A percentile compares a stretch with the other conserved stretches of the same genome.
These are phyloP conservation scores for Ursus arctos DNA, from an alignment of 2,113 vertebrate species.

Conservation along the genomic window DNA sequence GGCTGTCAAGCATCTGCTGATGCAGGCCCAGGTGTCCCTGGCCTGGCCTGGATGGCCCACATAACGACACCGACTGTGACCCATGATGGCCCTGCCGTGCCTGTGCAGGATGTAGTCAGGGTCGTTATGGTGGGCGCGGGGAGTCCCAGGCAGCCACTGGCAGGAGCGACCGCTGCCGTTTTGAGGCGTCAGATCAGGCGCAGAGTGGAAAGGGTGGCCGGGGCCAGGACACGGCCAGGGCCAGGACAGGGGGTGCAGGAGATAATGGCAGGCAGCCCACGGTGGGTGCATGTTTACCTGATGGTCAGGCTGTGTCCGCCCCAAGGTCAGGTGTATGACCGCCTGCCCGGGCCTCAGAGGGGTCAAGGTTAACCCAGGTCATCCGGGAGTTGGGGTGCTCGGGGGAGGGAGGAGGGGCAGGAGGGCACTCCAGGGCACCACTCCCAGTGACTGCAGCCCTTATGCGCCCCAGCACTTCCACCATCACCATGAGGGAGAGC, in stretches of 20 bases:
- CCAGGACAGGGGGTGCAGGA: neutral
- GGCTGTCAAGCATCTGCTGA: neutral
- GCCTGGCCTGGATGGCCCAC: neutral
- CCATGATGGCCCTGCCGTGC: neutral
- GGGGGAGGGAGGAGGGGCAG: neutral
- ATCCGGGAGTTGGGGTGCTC: neutral
- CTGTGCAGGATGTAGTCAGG: rapidly evolving
- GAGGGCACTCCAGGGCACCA: neutral
- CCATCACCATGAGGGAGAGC: neutral
- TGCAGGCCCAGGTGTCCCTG: neutral
- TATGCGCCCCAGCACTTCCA: rapidly evolving
- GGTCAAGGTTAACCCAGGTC: rapidly evolving
- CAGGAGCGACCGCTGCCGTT: neutral
- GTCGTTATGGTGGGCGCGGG: rapidly evolving
- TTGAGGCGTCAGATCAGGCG: neutral
- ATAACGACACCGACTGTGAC: neutral
- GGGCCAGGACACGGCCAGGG: neutral
- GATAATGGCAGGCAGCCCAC: rapidly evolving
- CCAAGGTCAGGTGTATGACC: neutral
- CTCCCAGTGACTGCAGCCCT: neutral
- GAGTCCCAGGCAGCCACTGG: neutral
- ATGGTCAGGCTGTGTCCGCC: neutral
- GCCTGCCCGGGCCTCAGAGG: neutral
- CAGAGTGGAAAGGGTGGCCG: neutral
- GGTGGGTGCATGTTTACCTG: neutral